These are phyloP conservation scores for Squalus acanthias DNA, from an alignment of 2,797 vertebrate species.

Conservation along the genomic window DNA sequence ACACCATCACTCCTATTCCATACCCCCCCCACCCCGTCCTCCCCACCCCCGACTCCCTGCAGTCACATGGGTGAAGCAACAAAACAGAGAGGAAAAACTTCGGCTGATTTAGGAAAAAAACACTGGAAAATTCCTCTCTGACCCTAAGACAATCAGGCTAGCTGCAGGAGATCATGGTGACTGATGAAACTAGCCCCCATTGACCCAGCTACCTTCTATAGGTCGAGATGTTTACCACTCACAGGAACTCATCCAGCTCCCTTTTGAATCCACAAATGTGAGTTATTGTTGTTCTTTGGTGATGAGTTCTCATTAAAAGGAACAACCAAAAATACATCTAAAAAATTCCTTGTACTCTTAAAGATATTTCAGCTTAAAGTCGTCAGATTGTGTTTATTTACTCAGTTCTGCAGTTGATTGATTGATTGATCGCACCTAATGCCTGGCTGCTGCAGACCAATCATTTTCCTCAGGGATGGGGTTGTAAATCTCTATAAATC, in stretches of 20 bases:
- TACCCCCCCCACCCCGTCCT: background rate
- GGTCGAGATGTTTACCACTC: background rate
- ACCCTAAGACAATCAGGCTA: background rate
- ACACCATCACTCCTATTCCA: too few relatives aligned
- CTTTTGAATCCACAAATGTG: background rate
- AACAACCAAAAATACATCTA: background rate
- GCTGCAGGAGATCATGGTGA: background rate
- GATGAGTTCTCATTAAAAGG: background rate
- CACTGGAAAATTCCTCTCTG: background rate
- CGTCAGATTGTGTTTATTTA: background rate
- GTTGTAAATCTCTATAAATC: slow-evolving; percentile 17
- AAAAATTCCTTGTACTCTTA: background rate
- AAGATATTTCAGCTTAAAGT: slow-evolving; percentile 1
- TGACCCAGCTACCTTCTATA: background rate
- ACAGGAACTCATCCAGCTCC: background rate
- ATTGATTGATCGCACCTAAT: background rate
- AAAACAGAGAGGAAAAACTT: background rate
- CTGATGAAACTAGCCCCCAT: background rate
- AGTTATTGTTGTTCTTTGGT: background rate
- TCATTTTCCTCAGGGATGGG: too few relatives aligned
- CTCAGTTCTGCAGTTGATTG: background rate
- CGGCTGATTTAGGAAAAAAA: background rate
- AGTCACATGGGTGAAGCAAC: background rate
- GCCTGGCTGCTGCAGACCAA: background rate
- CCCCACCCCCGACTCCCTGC: background rate